Base-by-base conservation (phyloP, 2,888 invertebrate genomes). In the Cheilosia pagana region DNA sequence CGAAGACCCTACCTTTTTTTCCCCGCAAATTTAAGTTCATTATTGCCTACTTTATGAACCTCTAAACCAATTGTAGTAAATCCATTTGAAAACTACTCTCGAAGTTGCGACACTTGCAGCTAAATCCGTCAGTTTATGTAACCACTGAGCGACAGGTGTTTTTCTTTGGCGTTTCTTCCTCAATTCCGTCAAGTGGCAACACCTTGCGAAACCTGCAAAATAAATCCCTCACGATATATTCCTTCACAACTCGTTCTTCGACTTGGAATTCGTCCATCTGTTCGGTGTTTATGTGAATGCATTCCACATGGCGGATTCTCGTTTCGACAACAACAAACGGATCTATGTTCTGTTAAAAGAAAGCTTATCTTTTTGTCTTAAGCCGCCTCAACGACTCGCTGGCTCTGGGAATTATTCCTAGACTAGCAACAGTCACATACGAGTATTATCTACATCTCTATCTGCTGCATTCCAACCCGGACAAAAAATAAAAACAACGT, bases 231-330 rank as follows among this genome's bases (percentile, higher is more conserved):
- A 57, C 63, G 50, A 78, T 78, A 57, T 57, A 68, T 45, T 59
- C 39, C 39, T 52, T 52, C 28, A 59, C 59, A 35, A 65, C 12
- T 77, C 25, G 52, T 28, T 41, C 31, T 55, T 63, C 21, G 4
- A 57, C n/a, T 53, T 70, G 19, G 60, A 57, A 53, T 62, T 74
- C 55, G 48, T 62, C 67, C 79, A 81, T 81, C 67, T 81, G 79
- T 45, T 68, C 55, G 28, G 25, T 45, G 62, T 68, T 55, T 10
- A 8, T 19, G 52, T 55, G 63, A 59, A 70, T 59, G 55, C 55
- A 81, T 50, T 67, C 45, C 60, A 79, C 28, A 60, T 82, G 77
- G 48, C 77, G 71, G 53, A 55, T 82, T 77, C 77, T 63, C 57
- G 60, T 62, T 71, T 50, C 3, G 55, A 60, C 53, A 77, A 60